These are phyloP conservation scores for Pachyuromys duprasi DNA, from an alignment of 2,797 vertebrate species.

Conservation along the genomic window DNA sequence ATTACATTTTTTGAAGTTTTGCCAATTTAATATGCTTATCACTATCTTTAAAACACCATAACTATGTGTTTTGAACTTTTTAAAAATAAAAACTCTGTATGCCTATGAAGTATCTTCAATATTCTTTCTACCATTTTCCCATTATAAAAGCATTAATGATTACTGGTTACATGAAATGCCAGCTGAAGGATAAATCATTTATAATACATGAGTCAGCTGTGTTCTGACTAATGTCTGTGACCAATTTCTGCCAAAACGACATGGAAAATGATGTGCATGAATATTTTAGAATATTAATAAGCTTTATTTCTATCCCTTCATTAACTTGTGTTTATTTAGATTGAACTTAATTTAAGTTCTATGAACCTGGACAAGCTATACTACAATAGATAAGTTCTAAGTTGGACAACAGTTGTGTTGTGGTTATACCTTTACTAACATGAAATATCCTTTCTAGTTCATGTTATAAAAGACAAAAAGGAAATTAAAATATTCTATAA, in stretches of 20 bases:
- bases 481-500: background rate
- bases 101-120: background rate
- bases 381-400: background rate
- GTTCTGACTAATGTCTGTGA: background rate
- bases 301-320: background rate
- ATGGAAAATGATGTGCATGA: background rate
- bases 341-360: background rate
- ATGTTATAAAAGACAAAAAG: background rate
- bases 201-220: background rate
- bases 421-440: fast-evolving
- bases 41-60: background rate
- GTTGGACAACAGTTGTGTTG: background rate
- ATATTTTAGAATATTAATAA: background rate
- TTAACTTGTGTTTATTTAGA: background rate
- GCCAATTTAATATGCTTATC: background rate
- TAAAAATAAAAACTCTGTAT: background rate
- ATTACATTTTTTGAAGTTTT: slow-evolving; percentile 21
- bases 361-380: background rate
- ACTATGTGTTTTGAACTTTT: background rate
- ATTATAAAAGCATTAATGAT: background rate
- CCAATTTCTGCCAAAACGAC: background rate
- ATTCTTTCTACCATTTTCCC: background rate
- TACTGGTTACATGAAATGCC: background rate
- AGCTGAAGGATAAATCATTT: background rate
- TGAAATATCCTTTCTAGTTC: background rate